Evolutionary conservation across 2,113 vertebrate species (phyloP).

Genomic region (Hippocampus abdominalis): DNA sequence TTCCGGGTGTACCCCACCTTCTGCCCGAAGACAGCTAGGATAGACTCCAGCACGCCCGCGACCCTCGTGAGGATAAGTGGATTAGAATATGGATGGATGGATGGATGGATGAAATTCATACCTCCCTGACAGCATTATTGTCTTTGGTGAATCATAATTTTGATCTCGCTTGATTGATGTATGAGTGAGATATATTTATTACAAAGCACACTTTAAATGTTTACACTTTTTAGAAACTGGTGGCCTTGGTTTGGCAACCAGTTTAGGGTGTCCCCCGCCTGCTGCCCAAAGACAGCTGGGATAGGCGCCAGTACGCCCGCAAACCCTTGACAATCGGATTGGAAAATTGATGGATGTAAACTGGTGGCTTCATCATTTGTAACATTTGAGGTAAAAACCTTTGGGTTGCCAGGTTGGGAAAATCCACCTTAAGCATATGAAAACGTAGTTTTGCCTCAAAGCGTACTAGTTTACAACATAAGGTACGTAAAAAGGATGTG

Average conservation of each 20-base stretch:
- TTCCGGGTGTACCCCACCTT: too few relatives aligned
- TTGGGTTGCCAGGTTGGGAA: slow-evolving; percentile 15
- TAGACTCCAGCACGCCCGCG: too few relatives aligned
- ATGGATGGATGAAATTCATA: background rate
- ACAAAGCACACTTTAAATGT: background rate
- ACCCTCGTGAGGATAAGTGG: too few relatives aligned
- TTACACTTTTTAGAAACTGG: background rate
- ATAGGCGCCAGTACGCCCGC: too few relatives aligned
- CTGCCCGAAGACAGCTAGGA: too few relatives aligned
- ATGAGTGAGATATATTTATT: background rate
- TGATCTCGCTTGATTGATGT: background rate
- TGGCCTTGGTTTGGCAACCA: too few relatives aligned
- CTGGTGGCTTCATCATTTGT: background rate
- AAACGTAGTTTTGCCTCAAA: background rate
- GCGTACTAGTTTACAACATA: background rate
- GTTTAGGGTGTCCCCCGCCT: too few relatives aligned
- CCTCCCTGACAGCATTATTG: background rate
- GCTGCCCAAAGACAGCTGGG: too few relatives aligned
- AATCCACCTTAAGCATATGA: background rate
- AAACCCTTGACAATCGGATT: too few relatives aligned
- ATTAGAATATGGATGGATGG: background rate
- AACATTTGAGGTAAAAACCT: background rate
- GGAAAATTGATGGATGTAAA: too few relatives aligned
- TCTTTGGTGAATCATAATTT: too few relatives aligned
- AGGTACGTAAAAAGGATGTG: background rate